phyloP scores from a whole-genome alignment of 2,888 invertebrate species.

The Biston stratarius region DNA sequence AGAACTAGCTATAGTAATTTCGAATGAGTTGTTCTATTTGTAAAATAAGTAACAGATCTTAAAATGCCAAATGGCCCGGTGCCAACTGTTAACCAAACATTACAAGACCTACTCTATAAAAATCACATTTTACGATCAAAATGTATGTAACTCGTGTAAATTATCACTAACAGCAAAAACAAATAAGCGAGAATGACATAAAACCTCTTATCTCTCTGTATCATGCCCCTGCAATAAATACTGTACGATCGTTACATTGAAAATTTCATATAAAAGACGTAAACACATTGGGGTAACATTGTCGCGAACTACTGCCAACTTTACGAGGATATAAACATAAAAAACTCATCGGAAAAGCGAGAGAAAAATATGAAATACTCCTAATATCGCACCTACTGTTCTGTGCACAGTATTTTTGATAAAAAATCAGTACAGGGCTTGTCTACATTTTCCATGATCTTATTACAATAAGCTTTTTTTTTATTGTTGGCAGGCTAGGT shows the following conservation, averaged over 20 bases:
- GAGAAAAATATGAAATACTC: constrained; percentile 79
- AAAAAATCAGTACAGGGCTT: constrained; percentile 1
- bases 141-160: constrained; percentile 41
- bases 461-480: no score
- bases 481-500: no score
- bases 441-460: neutral
- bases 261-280: constrained; percentile 72
- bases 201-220: constrained; percentile 55
- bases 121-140: constrained; percentile 32
- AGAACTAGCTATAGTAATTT: no score
- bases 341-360: constrained; percentile 75
- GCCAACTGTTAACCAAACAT: neutral
- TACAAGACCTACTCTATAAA: constrained; percentile 18
- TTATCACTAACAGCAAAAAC: constrained; percentile 43
- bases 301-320: constrained; percentile 76
- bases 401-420: neutral
- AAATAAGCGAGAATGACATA: constrained; percentile 47
- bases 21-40: no score
- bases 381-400: constrained; percentile 63
- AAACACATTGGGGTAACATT: constrained; percentile 75
- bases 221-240: constrained; percentile 66
- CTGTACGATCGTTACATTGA: constrained; percentile 65
- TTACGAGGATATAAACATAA: constrained; percentile 83
- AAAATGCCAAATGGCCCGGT: neutral
- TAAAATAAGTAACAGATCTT: neutral